phyloP scores from a whole-genome alignment of 2,113 vertebrate species.

The Bolborhynchus lineola region DNA sequence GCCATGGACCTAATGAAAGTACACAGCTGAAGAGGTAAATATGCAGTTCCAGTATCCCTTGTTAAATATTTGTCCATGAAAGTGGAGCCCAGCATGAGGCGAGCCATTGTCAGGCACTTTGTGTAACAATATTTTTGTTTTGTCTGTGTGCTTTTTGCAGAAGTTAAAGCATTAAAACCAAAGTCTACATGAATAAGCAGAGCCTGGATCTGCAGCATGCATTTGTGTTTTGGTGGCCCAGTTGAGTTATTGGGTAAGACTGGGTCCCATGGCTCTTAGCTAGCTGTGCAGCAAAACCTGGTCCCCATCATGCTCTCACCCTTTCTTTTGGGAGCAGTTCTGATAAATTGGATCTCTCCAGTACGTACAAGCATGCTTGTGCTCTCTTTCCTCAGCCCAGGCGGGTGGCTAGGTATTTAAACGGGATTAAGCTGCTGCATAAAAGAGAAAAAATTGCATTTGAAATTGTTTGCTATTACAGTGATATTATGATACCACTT shows the following conservation, averaged over 20 bases:
- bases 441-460: not conserved
- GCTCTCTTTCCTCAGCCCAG: not conserved
- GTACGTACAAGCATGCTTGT: not conserved
- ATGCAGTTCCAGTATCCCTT: not conserved
- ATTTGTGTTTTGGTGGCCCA: not conserved
- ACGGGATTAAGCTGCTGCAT: not conserved
- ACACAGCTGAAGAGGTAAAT: not conserved
- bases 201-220: not conserved
- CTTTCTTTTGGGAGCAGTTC: not conserved
- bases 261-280: not conserved
- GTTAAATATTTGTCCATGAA: not conserved
- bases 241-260: not conserved
- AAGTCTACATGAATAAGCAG: not conserved
- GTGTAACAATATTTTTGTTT: not conserved
- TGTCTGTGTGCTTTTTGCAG: not conserved
- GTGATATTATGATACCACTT: not conserved
- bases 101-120: not conserved
- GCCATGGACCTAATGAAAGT: not conserved
- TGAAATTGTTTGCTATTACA: not conserved
- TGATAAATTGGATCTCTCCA: not conserved
- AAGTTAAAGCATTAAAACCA: not conserved
- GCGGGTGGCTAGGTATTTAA: not conserved
- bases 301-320: accelerated
- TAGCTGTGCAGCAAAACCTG: not conserved
- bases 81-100: not conserved